phyloP scores from a whole-genome alignment of 2,113 vertebrate genomes.

The Otocyon megalotis region DNA sequence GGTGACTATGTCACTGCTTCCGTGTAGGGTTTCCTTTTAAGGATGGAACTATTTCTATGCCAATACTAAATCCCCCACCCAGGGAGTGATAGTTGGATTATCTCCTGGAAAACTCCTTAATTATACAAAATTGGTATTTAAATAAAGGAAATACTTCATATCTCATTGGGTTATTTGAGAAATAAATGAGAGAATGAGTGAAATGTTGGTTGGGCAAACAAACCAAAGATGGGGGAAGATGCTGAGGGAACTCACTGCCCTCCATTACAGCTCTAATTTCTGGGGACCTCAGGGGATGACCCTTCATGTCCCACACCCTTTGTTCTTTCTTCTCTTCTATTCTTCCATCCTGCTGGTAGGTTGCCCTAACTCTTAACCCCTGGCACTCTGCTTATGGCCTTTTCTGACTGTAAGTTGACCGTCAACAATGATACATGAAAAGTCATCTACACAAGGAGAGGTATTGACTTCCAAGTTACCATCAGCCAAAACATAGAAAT shows the following conservation, averaged over 20 bases:
- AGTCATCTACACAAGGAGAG: background rate
- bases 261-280: background rate
- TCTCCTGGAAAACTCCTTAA: background rate
- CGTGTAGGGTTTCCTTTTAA: background rate
- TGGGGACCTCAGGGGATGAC: background rate
- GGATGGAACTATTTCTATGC: background rate
- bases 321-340: background rate
- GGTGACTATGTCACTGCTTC: background rate
- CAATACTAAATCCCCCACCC: background rate
- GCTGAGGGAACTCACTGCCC: background rate
- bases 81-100: background rate
- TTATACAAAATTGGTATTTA: background rate
- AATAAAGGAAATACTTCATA: background rate
- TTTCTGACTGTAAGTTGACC: background rate
- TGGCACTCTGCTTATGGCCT: background rate
- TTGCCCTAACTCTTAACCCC: background rate
- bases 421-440: background rate
- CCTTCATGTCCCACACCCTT: background rate
- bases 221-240: background rate
- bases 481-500: background rate
- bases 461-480: background rate
- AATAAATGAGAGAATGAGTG: background rate
- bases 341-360: background rate
- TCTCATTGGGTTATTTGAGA: background rate
- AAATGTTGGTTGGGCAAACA: background rate